Base-by-base conservation (phyloP, 2,888 invertebrate genomes). In the Cataglyphis altisquamis region DNA sequence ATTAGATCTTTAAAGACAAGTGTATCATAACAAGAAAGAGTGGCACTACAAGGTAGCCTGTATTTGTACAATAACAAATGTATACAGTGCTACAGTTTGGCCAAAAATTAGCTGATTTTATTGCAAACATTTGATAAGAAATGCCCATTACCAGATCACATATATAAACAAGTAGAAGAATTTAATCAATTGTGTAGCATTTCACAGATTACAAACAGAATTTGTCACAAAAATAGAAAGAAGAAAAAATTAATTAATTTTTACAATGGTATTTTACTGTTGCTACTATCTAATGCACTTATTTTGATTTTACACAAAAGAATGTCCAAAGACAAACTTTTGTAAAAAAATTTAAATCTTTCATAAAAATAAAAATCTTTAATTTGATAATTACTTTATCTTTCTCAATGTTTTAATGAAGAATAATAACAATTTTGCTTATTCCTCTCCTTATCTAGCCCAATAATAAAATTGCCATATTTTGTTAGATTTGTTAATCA, bases 41-140 rank as follows among this genome's bases (percentile, higher is more conserved):
- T 92, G 91, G 90, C 91, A 91, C 89, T 89, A 90, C 93, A 94
- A 94, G 93, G 92, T 93, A 93, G 91, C 92, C 92, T 91, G 91
- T 88, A 92, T 90, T 92, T 92, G 89, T 89, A 92, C 88, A 90
- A 86, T 87, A 92, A 93, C 93, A 93, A 93, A 93, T 92, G 91
- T 90, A 92, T 92, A 92, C 93, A 93, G 93, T 91, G 93, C 93
- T 93, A 93, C 93, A 92, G 89, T 90, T 84, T 87, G 86, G 84
- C 84, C 84, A 66, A 64, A 88, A 87, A 77, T 85, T 88, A 83
- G 82, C 73, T 87, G 60, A 87, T 83, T 68, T 88, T 82, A 84
- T 88, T 89, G 86, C 90, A 90, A 92, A 91, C 92, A 93, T 92
- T 89, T 91, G 89, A 93, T 88, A 92, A 93, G 92, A 92, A 91